Evolutionary conservation across 2,113 vertebrate genomes (phyloP).

Genomic region (Mus spicilegus): DNA sequence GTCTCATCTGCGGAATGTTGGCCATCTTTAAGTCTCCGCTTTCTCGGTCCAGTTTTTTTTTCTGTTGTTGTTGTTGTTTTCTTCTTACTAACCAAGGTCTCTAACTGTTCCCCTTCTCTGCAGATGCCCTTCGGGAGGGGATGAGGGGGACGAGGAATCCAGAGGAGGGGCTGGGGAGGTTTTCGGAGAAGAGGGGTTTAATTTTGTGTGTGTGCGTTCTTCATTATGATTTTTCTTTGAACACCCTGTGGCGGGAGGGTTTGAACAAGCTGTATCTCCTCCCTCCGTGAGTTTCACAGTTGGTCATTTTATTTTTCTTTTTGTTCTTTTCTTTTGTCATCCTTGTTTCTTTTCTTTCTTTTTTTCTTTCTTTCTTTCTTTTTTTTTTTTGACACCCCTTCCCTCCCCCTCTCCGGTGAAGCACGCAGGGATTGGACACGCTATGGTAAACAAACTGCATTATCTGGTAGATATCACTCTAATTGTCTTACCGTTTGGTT

Average conservation of each 20-base stretch:
- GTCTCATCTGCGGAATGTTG: slow-evolving; percentile 92
- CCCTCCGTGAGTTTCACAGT: slow-evolving; percentile 88
- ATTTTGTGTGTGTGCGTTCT: slow-evolving; percentile 63
- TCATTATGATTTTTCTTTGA: slow-evolving; percentile 63
- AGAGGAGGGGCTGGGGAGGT: background rate
- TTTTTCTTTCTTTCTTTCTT: slow-evolving; percentile 66
- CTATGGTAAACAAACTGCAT: slow-evolving; percentile 99
- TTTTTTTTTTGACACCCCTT: slow-evolving; percentile 80
- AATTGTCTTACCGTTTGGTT: slow-evolving; percentile 92
- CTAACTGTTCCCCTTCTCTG: slow-evolving; percentile 82
- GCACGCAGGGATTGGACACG: slow-evolving; percentile 99
- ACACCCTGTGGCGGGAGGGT: slow-evolving; percentile 66
- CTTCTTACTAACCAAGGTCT: slow-evolving; percentile 90
- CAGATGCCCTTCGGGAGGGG: slow-evolving; percentile 64
- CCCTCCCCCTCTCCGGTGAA: slow-evolving; percentile 84
- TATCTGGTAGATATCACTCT: slow-evolving; percentile 99
- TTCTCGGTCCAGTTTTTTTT: slow-evolving; percentile 78
- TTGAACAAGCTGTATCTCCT: slow-evolving; percentile 74
- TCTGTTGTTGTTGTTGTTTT: slow-evolving; percentile 64
- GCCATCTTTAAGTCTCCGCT: slow-evolving; percentile 82
- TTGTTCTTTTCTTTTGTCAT: slow-evolving; percentile 79
- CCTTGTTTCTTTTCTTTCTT: slow-evolving; percentile 75
- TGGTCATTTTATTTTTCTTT: slow-evolving; percentile 90
- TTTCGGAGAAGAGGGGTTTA: slow-evolving; percentile 40
- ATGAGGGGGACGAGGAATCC: slow-evolving; percentile 37